Conservation (phyloP, 2,113 vertebrate species). For the Archilochus colubris region DNA sequence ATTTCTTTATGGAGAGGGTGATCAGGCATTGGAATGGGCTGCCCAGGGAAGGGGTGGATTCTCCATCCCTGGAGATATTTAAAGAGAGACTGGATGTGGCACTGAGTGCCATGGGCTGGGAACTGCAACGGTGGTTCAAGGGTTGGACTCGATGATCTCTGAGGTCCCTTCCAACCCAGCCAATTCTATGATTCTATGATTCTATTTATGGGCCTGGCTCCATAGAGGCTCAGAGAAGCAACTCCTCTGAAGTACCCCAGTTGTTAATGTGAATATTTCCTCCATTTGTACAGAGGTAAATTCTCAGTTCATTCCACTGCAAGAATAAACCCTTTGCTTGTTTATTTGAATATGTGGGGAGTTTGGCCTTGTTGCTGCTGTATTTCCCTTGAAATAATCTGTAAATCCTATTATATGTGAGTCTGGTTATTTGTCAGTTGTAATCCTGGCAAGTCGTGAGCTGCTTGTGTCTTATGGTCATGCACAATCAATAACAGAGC, state of each 20-base stretch:
- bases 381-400: not conserved
- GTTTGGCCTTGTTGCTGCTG: not conserved
- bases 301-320: not conserved
- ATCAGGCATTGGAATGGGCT: too few relatives aligned
- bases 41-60: too few relatives aligned
- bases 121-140: too few relatives aligned
- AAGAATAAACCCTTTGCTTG: not conserved
- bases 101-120: too few relatives aligned
- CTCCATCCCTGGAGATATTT: too few relatives aligned
- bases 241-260: not conserved
- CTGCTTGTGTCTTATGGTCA: not conserved
- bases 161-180: too few relatives aligned
- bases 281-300: not conserved
- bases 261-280: not conserved
- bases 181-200: not conserved
- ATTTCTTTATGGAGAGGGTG: too few relatives aligned
- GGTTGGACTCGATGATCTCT: too few relatives aligned
- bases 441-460: slow-evolving; percentile 1
- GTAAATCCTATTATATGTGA: not conserved
- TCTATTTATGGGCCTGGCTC: not conserved
- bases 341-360: not conserved
- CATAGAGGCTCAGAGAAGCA: not conserved
- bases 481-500: not conserved
- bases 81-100: too few relatives aligned
- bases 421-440: not conserved